phyloP scores from a whole-genome alignment of 1,140 invertebrate genomes.

The Sarcophaga bullata region DNA sequence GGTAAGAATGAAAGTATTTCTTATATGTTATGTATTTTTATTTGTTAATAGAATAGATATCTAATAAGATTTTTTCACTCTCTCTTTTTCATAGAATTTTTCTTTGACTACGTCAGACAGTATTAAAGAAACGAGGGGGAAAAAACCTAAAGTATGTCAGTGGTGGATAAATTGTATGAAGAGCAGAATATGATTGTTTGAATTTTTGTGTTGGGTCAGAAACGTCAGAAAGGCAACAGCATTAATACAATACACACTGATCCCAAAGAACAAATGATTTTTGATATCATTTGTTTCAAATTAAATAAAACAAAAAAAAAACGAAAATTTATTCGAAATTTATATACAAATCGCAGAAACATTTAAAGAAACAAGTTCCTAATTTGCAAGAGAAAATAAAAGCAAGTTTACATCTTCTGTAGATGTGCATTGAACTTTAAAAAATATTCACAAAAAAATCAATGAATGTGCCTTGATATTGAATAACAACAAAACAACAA shows the following conservation, averaged over 20 bases:
- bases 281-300: background rate
- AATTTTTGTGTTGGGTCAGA: background rate
- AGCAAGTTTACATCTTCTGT: background rate
- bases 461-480: conserved; percentile 26
- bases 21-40: background rate
- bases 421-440: background rate
- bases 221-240: background rate
- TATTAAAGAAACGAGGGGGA: background rate
- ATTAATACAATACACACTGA: conserved; percentile 8
- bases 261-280: background rate
- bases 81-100: conserved; percentile 1
- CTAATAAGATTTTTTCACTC: background rate
- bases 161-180: background rate
- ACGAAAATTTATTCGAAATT: background rate
- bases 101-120: background rate
- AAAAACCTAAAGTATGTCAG: background rate
- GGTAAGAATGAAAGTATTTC: background rate
- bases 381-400: conserved; percentile 7
- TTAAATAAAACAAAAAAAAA: background rate
- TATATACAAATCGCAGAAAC: background rate
- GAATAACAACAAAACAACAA: background rate
- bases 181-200: background rate
- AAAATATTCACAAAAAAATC: background rate
- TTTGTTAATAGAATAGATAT: background rate
- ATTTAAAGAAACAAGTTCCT: background rate